These are phyloP conservation scores for Todus mexicanus DNA, from an alignment of 2,797 vertebrate species.

Conservation along the genomic window DNA sequence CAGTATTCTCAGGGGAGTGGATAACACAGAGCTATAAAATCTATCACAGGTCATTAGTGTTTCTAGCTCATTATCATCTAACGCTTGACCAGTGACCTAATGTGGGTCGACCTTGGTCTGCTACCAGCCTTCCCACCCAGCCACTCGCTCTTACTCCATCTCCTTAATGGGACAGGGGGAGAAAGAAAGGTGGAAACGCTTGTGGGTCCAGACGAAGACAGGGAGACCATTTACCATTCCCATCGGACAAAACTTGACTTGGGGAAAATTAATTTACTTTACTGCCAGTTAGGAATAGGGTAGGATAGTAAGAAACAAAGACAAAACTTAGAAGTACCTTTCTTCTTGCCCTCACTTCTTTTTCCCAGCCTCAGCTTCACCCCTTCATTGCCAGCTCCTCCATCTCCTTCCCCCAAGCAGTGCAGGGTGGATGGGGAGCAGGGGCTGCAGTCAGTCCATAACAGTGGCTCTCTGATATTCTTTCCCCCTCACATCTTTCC, in stretches of 20 bases:
- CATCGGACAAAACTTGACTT: neutral
- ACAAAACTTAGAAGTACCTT: neutral
- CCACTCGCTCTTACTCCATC: neutral
- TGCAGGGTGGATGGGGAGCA: neutral
- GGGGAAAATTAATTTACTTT: neutral
- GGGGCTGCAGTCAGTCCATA: neutral
- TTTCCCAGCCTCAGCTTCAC: neutral
- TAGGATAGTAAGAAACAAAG: neutral
- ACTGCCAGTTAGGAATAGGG: neutral
- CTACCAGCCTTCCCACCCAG: neutral
- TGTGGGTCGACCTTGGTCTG: neutral
- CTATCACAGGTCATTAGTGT: neutral
- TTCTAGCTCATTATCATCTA: neutral
- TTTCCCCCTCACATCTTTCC: neutral
- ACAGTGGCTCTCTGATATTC: neutral
- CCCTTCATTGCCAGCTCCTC: neutral
- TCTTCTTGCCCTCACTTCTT: accelerated
- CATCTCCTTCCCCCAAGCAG: neutral
- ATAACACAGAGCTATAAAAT: neutral
- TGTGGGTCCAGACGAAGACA: neutral
- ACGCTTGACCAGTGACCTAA: neutral
- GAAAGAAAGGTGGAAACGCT: neutral
- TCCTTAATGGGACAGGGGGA: neutral
- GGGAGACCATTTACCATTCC: neutral
- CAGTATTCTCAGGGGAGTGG: neutral